These are phyloP conservation scores for Microcebus ravelobensis DNA, from an alignment of 2,113 vertebrate species.

Conservation along the genomic window DNA sequence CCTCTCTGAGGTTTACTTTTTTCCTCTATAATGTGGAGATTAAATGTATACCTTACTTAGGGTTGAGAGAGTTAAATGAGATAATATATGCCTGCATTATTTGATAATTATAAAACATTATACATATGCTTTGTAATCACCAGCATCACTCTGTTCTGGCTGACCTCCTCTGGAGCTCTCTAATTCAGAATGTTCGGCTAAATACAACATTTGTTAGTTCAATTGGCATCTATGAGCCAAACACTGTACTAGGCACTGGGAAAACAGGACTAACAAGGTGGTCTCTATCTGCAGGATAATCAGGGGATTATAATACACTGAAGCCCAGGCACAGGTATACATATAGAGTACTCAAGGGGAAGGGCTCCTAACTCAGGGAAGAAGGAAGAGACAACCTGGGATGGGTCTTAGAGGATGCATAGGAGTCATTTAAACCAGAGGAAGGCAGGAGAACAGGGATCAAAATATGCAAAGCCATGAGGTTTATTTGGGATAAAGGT, in stretches of 20 bases:
- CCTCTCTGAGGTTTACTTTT: not conserved
- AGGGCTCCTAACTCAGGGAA: not conserved
- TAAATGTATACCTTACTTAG: not conserved
- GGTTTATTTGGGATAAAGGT: not conserved
- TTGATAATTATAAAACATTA: not conserved
- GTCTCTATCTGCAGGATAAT: not conserved
- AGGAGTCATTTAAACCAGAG: not conserved
- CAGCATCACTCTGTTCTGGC: not conserved
- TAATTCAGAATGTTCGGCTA: not conserved
- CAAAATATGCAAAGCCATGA: not conserved
- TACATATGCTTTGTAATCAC: not conserved
- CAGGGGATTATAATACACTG: no score
- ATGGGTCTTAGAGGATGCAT: not conserved
- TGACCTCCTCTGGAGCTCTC: not conserved
- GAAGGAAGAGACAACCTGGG: not conserved
- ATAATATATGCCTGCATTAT: not conserved
- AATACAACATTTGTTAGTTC: not conserved
- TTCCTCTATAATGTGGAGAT: not conserved
- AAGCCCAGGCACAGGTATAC: not conserved
- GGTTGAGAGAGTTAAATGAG: not conserved
- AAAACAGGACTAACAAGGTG: not conserved
- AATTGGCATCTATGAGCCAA: not conserved
- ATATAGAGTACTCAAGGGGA: not conserved
- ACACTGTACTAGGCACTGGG: not conserved
- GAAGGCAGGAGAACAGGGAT: not conserved